These are phyloP conservation scores for Xestoiulus laeticollis DNA, from an alignment of 2,888 invertebrate genomes.

Conservation along the genomic window DNA sequence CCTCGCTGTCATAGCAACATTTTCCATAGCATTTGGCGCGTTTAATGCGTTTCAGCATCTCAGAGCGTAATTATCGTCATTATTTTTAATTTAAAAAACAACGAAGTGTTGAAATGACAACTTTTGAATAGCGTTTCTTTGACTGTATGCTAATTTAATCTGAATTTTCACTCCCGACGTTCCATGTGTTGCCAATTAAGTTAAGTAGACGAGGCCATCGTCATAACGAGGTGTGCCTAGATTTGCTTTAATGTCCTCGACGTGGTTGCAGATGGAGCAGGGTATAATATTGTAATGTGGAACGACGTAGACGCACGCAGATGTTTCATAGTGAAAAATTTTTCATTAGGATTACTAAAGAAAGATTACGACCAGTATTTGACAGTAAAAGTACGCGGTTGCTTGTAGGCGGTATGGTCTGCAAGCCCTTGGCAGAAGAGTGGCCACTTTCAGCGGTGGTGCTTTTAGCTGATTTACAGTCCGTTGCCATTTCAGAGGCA, in stretches of 20 bases:
- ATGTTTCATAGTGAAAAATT: background rate
- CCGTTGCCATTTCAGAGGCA: constrained; percentile 27
- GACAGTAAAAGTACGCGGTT: background rate
- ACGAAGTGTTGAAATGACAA: constrained; percentile 43
- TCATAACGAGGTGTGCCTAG: constrained; percentile 48
- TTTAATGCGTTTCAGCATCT: background rate
- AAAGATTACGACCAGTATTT: background rate
- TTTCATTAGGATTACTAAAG: constrained; percentile 31
- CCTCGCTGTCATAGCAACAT: background rate
- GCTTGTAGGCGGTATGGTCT: background rate
- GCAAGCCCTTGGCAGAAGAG: background rate
- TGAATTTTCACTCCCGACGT: constrained; percentile 30
- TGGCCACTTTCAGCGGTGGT: background rate
- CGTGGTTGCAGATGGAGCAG: constrained; percentile 38
- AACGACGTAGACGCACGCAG: background rate
- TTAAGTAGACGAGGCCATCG: constrained; percentile 45
- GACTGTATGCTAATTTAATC: constrained; percentile 38
- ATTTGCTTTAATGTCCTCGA: constrained; percentile 44
- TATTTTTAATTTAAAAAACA: constrained; percentile 46
- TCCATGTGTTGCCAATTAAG: constrained; percentile 43
- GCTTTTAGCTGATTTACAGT: constrained; percentile 5
- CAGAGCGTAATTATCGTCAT: constrained; percentile 45
- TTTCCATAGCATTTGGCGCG: background rate
- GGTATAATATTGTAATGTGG: background rate
- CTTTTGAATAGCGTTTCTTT: constrained; percentile 37